Evolutionary conservation across 2,797 vertebrate species (phyloP).

Genomic region (Macropodus opercularis): DNA sequence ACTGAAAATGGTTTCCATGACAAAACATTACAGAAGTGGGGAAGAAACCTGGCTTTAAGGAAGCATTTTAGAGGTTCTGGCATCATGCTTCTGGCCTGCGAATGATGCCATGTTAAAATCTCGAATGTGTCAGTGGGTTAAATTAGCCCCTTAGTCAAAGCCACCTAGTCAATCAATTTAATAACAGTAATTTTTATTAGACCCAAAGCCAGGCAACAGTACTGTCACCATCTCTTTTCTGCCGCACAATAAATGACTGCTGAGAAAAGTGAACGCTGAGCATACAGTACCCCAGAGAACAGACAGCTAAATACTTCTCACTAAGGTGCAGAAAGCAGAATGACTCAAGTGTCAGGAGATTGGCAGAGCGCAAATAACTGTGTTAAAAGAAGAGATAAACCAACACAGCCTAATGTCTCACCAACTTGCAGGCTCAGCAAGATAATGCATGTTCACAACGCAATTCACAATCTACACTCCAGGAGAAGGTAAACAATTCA

Average conservation of each 20-base stretch:
- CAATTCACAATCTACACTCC: not conserved
- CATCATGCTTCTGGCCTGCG: not conserved
- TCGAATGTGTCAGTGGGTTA: not conserved
- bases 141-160: not conserved
- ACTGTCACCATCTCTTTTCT: slow-evolving; percentile 13
- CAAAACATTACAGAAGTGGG: slow-evolving; percentile 21
- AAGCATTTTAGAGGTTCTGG: not conserved
- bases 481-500: slow-evolving; percentile 4
- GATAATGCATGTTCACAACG: slow-evolving; percentile 6
- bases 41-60: slow-evolving; percentile 1
- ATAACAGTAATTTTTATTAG: slow-evolving; percentile 1
- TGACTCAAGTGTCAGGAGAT: slow-evolving; percentile 26
- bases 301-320: slow-evolving; percentile 26
- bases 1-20: slow-evolving; percentile 3
- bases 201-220: slow-evolving; percentile 1
- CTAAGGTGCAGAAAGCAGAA: slow-evolving; percentile 15
- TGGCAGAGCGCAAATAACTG: slow-evolving; percentile 1
- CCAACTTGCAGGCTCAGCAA: slow-evolving; percentile 10
- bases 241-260: slow-evolving; percentile 1
- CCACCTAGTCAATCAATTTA: not conserved
- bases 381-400: slow-evolving; percentile 5
- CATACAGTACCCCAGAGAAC: not conserved
- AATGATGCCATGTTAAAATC: not conserved
- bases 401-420: slow-evolving; percentile 16
- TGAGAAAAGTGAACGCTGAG: slow-evolving; percentile 22